Base-by-base conservation (phyloP, 2,797 vertebrate species). In the Pempheris klunzingeri region DNA sequence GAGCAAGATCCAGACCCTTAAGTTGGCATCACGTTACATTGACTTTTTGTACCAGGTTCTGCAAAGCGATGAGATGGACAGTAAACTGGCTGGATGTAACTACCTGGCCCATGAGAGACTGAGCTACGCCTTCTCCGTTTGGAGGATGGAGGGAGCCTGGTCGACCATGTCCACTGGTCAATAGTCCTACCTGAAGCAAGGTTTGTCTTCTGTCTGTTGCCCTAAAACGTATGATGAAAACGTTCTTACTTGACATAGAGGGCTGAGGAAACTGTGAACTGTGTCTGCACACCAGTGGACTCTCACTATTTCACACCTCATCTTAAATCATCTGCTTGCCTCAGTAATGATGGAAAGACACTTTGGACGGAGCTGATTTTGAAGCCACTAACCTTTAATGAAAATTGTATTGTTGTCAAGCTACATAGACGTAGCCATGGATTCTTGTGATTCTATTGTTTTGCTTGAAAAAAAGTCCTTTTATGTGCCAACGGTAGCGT, bases 61-160 rank as follows among this genome's bases (percentile, higher is more conserved):
- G 83, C 96, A 97, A 92, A 97, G 95, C 4, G 96, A 97, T 20
- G 94, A 97, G 91, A 95, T 96, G 93, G 97, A 97, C 78, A 89
- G 93, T 69, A 97, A 96, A 90, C 88, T 96, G 69, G 90, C 96
- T 64, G 96, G 96, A 82, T 97, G 96, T 81, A 96, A 96, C 90
- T 97, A 96, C 92, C 93, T 97, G 91, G 97, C 97, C 71, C 97
- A 98, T 0, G 96, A 98, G 90, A 91, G 96, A 80, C 96, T 98
- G 76, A 97, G 97, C 93, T 98, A 97, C 0, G 97, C 97, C 79
- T 98, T 98, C 91, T 98, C 97, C 0, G 96, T 98, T 13, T 98
- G 97, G 97, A 96, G 97, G 94, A 98, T 98, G 97, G 97, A 98
- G 90, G 97, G 97, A 20, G 97, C 97, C 84, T 98, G 97, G 97